Evolutionary conservation across 1,140 invertebrate genomes (phyloP), one percentile per base, ranked within the genome.

Genomic region (Macrocentrus cingulum): DNA sequence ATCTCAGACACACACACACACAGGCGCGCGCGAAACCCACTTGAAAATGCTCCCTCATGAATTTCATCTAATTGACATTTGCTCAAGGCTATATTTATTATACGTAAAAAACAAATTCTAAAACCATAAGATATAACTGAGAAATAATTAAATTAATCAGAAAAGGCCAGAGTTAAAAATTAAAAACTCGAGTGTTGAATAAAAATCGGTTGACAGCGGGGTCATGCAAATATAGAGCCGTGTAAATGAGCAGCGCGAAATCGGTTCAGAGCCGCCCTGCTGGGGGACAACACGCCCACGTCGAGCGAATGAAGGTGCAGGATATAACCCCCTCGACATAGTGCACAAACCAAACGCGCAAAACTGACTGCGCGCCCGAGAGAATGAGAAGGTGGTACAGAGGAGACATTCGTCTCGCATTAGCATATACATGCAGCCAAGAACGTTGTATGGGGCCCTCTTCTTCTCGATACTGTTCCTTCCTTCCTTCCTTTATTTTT

Each of bases 361-460:
- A 66, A 61, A 68, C 58, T 59, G 63, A 65, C 61, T 63, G 60
- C 59, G 63, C 41, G 59, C 25, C 55, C 37, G 34, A n/a, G 44
- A 67, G 61, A 61, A 64, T 59, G 53, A 56, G 36, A 44, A 32
- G 52, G 37, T 22, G 44, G 36, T 56, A 59, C 49, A 53, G 39
- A 46, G 55, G 62, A 72, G 70, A 74, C 73, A 75, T 75, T 73
- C 72, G 70, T 75, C 72, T 75, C 70, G 61, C 72, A 75, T 75
- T 75, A 75, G 74, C 74, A 75, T 75, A 75, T 74, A 75, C 72
- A 75, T 64, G 71, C 68, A 64, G 63, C 68, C 62, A 55, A 60
- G 60, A 61, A 59, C 45, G 63, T 15, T 37, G 36, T 50, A 50
- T 36, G 64, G 49, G 62, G 58, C 42, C 61, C 41, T 57, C 51